A percentile compares a stretch with the other conserved stretches of the same genome.
phyloP scores from a whole-genome alignment of 2,888 invertebrate genomes.

The Octonoba sinensis region DNA sequence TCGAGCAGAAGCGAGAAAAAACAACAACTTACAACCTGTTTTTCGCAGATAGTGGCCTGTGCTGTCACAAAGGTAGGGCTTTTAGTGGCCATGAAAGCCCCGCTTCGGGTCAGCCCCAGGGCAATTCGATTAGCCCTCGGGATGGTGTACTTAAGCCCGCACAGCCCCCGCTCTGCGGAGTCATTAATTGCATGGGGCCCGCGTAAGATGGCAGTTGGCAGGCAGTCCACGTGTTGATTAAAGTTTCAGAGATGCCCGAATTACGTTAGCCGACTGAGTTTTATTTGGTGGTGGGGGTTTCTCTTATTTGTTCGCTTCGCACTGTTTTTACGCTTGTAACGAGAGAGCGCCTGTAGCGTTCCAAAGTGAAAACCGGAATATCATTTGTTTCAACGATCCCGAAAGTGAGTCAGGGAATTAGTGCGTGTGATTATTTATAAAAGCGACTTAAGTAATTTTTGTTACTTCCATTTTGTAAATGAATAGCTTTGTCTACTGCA shows the following conservation, averaged over 20 bases:
- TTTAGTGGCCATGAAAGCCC: slow-evolving; percentile 59
- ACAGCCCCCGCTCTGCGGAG: slow-evolving; percentile 11
- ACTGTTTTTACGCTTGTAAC: slow-evolving; percentile 25
- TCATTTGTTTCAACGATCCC: too few relatives aligned
- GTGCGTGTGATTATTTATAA: not conserved
- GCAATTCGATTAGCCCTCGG: slow-evolving; percentile 55
- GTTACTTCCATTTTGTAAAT: too few relatives aligned
- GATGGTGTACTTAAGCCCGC: slow-evolving; percentile 45
- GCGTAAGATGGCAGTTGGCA: slow-evolving; percentile 59
- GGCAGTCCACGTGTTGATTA: slow-evolving; percentile 62
- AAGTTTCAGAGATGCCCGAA: slow-evolving; percentile 44
- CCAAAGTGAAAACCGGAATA: too few relatives aligned
- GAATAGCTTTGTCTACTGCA: too few relatives aligned
- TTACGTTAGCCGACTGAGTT: slow-evolving; percentile 1
- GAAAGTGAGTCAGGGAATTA: too few relatives aligned
- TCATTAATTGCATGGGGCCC: slow-evolving; percentile 50
- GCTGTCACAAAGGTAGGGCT: slow-evolving; percentile 43
- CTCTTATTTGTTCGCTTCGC: slow-evolving; percentile 20
- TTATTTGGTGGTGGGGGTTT: slow-evolving; percentile 19
- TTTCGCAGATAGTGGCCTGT: not conserved
- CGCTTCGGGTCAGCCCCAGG: slow-evolving; percentile 42
- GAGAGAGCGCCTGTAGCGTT: not conserved
- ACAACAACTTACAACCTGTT: slow-evolving; percentile 2
- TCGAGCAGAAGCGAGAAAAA: slow-evolving; percentile 2
- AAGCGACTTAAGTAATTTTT: too few relatives aligned